phyloP scores from a whole-genome alignment of 92 coral and sea anemone species.

The Actinernus sp. region DNA sequence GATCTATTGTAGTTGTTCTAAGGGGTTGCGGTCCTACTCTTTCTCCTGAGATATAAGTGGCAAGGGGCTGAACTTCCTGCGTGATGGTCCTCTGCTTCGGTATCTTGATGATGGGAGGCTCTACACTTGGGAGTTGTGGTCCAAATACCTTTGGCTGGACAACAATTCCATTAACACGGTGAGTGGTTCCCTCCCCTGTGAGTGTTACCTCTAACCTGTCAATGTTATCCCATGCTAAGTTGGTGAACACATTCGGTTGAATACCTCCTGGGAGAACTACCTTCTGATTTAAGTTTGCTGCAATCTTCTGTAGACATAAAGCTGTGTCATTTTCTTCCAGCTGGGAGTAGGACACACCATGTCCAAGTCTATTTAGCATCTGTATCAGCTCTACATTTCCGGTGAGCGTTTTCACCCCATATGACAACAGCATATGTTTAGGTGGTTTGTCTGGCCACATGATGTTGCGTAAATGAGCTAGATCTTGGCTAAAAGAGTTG shows the following conservation, averaged over 20 bases:
- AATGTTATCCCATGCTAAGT: conserved; percentile 66
- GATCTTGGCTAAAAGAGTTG: conserved; percentile 43
- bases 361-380: background rate
- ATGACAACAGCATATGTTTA: conserved; percentile 47
- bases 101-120: conserved; percentile 20
- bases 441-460: conserved; percentile 47
- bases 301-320: background rate
- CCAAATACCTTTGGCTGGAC: conserved; percentile 62
- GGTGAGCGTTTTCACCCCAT: conserved; percentile 54
- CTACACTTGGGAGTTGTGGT: conserved; percentile 18
- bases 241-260: conserved; percentile 47
- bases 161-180: conserved; percentile 51
- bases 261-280: conserved; percentile 42
- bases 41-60: conserved; percentile 11
- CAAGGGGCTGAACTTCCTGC: conserved; percentile 3
- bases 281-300: conserved; percentile 15
- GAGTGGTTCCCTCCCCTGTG: conserved; percentile 49
- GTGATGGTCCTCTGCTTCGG: conserved; percentile 20
- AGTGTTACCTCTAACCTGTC: conserved; percentile 51
- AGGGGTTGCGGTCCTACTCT: conserved; percentile 13
- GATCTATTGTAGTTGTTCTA: background rate
- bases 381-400: conserved; percentile 52
- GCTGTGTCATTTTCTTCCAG: too few relatives aligned
- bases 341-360: too few relatives aligned
- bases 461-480: conserved; percentile 34